phyloP scores from a whole-genome alignment of 2,113 vertebrate genomes.

The Mixornis gularis region DNA sequence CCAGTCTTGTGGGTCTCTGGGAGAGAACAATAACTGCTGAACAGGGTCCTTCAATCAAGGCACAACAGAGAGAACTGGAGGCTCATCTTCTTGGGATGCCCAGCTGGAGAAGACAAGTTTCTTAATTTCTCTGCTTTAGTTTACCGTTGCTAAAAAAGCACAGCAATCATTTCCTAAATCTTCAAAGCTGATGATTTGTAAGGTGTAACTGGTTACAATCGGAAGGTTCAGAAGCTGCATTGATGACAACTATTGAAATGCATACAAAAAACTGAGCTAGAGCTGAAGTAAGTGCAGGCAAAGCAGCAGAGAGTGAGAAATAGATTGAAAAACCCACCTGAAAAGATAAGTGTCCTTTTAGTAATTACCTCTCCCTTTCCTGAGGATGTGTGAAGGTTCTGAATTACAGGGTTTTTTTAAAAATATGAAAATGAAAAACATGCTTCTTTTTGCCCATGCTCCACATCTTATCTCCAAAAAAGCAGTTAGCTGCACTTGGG shows the following conservation, averaged over 20 bases:
- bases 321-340: not conserved
- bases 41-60: not conserved
- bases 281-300: not conserved
- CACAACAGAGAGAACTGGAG: not conserved
- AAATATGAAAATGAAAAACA: constrained; percentile 27
- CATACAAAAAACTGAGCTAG: not conserved
- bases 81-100: not conserved
- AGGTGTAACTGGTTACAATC: not conserved
- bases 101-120: not conserved
- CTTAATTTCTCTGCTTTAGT: not conserved
- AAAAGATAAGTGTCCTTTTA: constrained; percentile 23
- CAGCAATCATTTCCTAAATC: not conserved
- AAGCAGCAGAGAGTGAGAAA: constrained; percentile 3
- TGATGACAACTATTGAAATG: not conserved
- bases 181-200: not conserved
- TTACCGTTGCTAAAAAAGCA: not conserved
- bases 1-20: not conserved
- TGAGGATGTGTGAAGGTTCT: not conserved
- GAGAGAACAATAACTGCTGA: not conserved
- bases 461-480: not conserved
- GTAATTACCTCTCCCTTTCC: constrained; percentile 5
- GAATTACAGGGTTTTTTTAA: not conserved
- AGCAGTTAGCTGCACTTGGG: not conserved
- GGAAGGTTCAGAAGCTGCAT: not conserved
- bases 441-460: not conserved